Evolutionary conservation across 2,113 vertebrate genomes (phyloP), one percentile per base, ranked within the genome.

Genomic region (Nesoenas mayeri): DNA sequence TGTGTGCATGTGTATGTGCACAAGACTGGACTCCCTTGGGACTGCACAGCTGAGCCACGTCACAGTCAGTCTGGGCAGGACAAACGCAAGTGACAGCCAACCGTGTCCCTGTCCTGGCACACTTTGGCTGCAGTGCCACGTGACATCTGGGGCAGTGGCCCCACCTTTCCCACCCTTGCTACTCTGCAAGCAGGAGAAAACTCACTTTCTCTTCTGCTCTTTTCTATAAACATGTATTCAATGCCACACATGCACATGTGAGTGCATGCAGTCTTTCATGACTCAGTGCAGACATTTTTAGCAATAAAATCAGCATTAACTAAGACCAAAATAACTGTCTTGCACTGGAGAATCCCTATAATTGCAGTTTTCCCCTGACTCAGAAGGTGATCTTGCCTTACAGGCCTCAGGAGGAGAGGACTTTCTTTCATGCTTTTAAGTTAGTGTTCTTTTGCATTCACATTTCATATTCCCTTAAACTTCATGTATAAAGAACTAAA

Each of bases 11-110:
- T 60, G 17, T 26, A 26, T 0, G 2, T 29, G 17, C 25, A 78
- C 7, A 3, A 44, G 53, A 36, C 5, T 0, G 5, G 40, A 34
- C 12, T 44, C 31, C 9, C 12, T 8, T 1, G 0, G 22, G 22
- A 50, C 32, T 70, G 44, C 12, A 28, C 15, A 70, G 21, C 64
- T 62, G 64, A 73, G 12, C 79, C 29, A 6, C 21, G 32, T 5
- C 57, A 32, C 16, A 24, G 34, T 20, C 7, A 79, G 25, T 7
- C 12, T 42, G 61, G 47, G 22, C 40, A 54, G 47, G 13, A 67
- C 15, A 18, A 12, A 8, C 13, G 14, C 40, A 25, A 8, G 11
- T 15, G 67, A 11, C 42, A 58, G 19, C 9, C 32, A n/a, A 61
- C 11, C 11, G 6, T 4, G 32, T 75, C 40, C 10, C 7, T 57